phyloP scores from a whole-genome alignment of 2,888 invertebrate genomes.

The Orthosia incerta region DNA sequence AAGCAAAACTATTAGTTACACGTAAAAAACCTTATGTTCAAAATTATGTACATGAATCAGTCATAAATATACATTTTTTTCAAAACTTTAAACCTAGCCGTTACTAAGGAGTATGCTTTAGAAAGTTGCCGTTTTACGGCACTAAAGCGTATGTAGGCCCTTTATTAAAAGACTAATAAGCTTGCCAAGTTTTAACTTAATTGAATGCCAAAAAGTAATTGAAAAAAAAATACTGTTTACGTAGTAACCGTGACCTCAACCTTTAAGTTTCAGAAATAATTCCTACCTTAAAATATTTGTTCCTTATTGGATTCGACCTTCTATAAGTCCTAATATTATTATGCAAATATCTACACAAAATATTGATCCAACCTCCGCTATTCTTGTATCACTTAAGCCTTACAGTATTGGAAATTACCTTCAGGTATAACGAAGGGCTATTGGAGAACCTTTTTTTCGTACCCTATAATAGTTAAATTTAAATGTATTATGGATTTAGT shows the following conservation, averaged over 20 bases:
- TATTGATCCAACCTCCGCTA: not conserved
- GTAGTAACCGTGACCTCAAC: not conserved
- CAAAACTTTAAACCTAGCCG: no score
- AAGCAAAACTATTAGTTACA: no score
- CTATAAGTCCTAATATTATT: conserved; percentile 3
- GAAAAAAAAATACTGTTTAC: not conserved
- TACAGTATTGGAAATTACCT: conserved; percentile 1
- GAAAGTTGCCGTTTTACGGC: no score
- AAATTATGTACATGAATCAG: no score
- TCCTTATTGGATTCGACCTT: not conserved
- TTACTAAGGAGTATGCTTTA: no score
- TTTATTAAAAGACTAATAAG: no score
- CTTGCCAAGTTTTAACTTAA: no score
- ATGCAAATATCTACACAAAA: conserved; percentile 4
- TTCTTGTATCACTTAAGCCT: not conserved
- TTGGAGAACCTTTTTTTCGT: conserved; percentile 23
- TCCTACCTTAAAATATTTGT: not conserved
- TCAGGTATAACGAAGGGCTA: conserved; percentile 16
- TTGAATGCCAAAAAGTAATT: no score
- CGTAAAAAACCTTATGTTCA: no score
- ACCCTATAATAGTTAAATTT: conserved; percentile 29
- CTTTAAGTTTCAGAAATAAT: not conserved
- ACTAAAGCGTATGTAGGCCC: no score
- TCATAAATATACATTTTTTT: no score
- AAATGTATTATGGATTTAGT: conserved; percentile 44